Percentiles rank a stretch among this genome's conserved stretches.
These are phyloP conservation scores for Littorina saxatilis DNA, from an alignment of 1,140 invertebrate genomes.

Conservation along the genomic window DNA sequence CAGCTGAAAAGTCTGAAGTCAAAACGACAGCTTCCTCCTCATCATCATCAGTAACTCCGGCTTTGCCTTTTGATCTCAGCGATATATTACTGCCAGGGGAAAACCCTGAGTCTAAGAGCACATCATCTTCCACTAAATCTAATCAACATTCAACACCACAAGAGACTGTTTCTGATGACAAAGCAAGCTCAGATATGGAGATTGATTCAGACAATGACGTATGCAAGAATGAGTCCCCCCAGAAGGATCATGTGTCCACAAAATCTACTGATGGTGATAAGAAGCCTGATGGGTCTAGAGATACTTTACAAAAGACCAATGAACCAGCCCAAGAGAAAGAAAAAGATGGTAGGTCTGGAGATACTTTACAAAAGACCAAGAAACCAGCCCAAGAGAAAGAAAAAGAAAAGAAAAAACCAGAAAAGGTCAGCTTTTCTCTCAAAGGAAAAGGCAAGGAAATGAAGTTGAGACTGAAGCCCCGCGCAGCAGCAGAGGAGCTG, in stretches of 20 bases:
- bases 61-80: slow-evolving; percentile 15
- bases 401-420: background rate
- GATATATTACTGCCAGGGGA: slow-evolving; percentile 33
- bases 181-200: slow-evolving; percentile 20
- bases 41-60: background rate
- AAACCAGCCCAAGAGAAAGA: background rate
- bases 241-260: no score
- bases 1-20: background rate
- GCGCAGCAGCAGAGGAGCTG: slow-evolving; percentile 2
- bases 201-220: slow-evolving; percentile 20
- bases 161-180: background rate
- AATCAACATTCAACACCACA: background rate
- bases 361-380: background rate
- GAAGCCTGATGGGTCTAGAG: background rate
- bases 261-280: background rate
- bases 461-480: slow-evolving; percentile 19
- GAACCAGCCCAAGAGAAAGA: background rate
- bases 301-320: background rate
- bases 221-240: background rate
- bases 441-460: slow-evolving; percentile 24
- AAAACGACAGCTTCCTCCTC: background rate
- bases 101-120: background rate
- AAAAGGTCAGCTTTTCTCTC: slow-evolving; percentile 31
- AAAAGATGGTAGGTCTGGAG: background rate
- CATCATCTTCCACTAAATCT: background rate